Base-by-base conservation (phyloP, 37 sponge, comb jelly and placozoan genomes). In the Ianthella basta region DNA sequence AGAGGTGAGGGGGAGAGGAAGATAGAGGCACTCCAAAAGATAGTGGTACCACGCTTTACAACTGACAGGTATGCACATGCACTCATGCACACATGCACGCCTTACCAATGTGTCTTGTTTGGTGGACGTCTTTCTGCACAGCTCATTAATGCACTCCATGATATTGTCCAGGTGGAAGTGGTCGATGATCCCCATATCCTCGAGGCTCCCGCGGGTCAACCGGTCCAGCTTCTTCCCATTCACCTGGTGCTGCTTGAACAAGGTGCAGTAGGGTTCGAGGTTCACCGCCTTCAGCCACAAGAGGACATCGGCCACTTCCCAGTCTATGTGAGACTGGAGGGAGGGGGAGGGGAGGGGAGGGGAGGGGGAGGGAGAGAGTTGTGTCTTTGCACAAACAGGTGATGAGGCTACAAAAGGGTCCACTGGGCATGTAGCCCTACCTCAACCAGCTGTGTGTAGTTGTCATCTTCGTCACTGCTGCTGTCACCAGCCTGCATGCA, bases 101-200 rank as follows among this genome's bases (percentile, higher is more conserved):
- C 70, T 41, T 24, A 75, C 78, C 25, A 53, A 13, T 18, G 78
- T 14, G 53, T 13, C 6, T 16, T 41, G 78, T 75, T 50, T 1
- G 53, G 53, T 75, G n/a, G 78, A 75, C 6, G 37, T 41, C 78
- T 75, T 75, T 14, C 78, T 69, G 59, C 88, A 87, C 54, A 95
- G 87, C 39, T 95, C 96, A 44, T 95, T 60, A 68, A 95, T 56
- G 35, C 94, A 92, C 79, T 90, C 91, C 89, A 93, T 77, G 27
- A 95, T 88, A 27, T 85, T 81, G 29, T 86, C 73, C 15, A 85
- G 60, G 41, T 95, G 94, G 18, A 85, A 59, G 15, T 78, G 85
- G 72, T 95, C 95, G 1, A 0, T 65, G 23, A 95, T 78, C 0
- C 87, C 94, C 84, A 95, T 78, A 3, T 79, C 73, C 85, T 92